Percentiles rank a stretch among this genome's conserved stretches.
These are phyloP conservation scores for Caiman crocodilus DNA, from an alignment of 2,797 vertebrate species.

Conservation along the genomic window DNA sequence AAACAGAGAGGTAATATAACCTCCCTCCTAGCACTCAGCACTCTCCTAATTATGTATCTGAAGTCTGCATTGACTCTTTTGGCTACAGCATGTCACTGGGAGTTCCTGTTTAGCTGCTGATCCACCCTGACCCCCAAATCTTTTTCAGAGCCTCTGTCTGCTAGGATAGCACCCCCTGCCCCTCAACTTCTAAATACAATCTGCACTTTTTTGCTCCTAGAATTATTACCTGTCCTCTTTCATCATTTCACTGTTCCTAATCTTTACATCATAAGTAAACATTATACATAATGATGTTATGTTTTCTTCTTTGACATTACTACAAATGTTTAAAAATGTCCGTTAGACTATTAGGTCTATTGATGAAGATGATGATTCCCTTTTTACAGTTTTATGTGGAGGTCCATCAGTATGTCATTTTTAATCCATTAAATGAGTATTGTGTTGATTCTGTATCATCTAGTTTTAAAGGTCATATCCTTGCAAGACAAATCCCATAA, in stretches of 20 bases:
- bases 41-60: background rate
- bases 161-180: background rate
- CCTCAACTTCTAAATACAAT: background rate
- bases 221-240: background rate
- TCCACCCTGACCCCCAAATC: background rate
- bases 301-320: background rate
- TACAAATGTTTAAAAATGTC: background rate
- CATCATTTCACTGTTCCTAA: background rate
- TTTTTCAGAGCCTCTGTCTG: background rate
- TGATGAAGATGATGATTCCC: background rate
- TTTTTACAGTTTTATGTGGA: background rate
- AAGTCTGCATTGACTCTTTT: background rate
- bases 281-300: background rate
- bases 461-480: background rate
- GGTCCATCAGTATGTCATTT: background rate
- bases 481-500: background rate
- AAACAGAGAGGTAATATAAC: background rate
- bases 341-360: background rate
- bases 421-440: background rate
- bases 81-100: background rate
- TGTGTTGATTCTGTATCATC: background rate
- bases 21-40: background rate
- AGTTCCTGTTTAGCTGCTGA: background rate
- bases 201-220: no score
- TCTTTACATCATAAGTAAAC: background rate